A percentile compares a stretch with the other conserved stretches of the same genome.
phyloP scores from a whole-genome alignment of 2,797 vertebrate species.

The Smutsia temminckii region DNA sequence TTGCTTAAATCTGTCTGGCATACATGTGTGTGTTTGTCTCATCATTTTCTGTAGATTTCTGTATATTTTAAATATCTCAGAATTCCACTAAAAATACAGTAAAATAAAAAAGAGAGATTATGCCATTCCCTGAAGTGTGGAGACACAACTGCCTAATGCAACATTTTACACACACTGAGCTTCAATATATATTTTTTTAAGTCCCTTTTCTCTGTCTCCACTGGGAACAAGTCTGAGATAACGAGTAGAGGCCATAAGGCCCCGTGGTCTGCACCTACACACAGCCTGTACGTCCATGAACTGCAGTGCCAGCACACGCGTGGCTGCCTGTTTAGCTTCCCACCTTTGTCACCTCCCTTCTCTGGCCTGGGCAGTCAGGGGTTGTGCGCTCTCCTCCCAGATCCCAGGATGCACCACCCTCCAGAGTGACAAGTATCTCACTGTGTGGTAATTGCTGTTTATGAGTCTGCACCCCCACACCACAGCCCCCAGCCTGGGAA shows the following conservation, averaged over 20 bases:
- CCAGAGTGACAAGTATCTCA: background rate
- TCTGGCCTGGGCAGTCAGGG: background rate
- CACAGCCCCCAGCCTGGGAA: background rate
- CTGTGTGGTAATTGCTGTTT: background rate
- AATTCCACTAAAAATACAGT: background rate
- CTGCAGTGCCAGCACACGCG: fast-evolving
- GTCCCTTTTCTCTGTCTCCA: background rate
- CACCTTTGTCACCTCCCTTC: background rate
- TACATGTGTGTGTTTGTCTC: background rate
- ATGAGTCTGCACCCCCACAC: background rate
- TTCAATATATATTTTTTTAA: background rate
- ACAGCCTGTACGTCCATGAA: background rate
- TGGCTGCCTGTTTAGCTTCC: fast-evolving
- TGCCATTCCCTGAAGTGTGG: background rate
- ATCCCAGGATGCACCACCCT: background rate
- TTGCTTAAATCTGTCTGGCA: background rate
- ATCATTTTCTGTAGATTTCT: background rate
- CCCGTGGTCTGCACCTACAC: fast-evolving
- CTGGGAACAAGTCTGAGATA: background rate
- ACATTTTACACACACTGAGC: background rate
- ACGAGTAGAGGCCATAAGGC: background rate
- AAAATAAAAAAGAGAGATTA: background rate
- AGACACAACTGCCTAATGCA: background rate
- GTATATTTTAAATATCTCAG: background rate
- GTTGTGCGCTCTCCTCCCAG: background rate